phyloP scores from a whole-genome alignment of 2,888 invertebrate species.

The Pristionchus arcanus region DNA sequence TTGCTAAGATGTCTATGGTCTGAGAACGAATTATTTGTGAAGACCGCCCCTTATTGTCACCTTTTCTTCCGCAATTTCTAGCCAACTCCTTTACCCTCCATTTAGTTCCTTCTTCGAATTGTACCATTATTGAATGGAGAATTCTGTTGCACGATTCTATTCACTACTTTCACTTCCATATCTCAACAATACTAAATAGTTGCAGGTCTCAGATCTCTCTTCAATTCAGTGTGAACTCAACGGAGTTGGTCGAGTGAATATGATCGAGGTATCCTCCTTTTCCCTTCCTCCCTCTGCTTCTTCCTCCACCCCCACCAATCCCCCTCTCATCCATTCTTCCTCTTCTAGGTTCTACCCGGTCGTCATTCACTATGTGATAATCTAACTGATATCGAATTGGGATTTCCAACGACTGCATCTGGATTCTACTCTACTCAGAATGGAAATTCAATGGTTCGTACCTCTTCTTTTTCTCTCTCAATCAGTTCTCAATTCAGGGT shows the following conservation, averaged over 20 bases:
- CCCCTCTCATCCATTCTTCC: neutral
- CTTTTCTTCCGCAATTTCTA: no score
- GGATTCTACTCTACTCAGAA: constrained; percentile 15
- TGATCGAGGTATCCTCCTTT: constrained; percentile 29
- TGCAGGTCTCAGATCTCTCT: constrained; percentile 37
- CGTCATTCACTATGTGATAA: constrained; percentile 51
- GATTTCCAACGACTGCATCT: constrained; percentile 8
- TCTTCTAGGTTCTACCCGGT: constrained; percentile 50
- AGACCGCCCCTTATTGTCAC: neutral
- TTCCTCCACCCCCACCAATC: neutral
- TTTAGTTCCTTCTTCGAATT: neutral
- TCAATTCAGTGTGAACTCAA: constrained; percentile 42
- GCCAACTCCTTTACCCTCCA: neutral
- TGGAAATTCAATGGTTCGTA: neutral
- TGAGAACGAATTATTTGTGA: constrained; percentile 19
- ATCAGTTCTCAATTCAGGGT: neutral
- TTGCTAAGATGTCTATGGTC: neutral
- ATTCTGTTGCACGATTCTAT: neutral
- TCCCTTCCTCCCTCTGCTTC: no score
- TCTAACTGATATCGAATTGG: constrained; percentile 26
- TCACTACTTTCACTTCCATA: neutral
- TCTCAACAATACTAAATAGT: neutral
- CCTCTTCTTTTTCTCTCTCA: neutral
- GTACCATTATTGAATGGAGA: neutral
- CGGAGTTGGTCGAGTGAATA: constrained; percentile 17